Percentiles rank a stretch among this genome's conserved stretches.
These are phyloP conservation scores for Scaptomyza graminum DNA, from an alignment of 1,140 invertebrate species.

Conservation along the genomic window DNA sequence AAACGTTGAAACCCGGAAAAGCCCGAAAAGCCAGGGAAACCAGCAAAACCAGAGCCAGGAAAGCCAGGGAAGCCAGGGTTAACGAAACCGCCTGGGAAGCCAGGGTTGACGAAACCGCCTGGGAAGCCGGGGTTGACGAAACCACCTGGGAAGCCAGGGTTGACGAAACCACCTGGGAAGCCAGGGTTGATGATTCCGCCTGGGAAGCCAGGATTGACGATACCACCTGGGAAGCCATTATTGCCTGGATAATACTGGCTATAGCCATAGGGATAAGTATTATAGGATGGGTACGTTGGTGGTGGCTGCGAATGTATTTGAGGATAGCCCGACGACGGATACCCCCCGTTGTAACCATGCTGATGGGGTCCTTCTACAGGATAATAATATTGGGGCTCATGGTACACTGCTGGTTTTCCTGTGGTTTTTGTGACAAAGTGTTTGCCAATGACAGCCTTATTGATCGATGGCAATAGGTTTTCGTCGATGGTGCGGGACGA, in stretches of 20 bases:
- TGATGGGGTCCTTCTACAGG: constrained; percentile 65
- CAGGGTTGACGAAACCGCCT: constrained; percentile 23
- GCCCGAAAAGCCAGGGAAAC: constrained; percentile 32
- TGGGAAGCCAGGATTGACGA: constrained; percentile 8
- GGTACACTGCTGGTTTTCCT: constrained; percentile 61
- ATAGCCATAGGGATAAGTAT: constrained; percentile 50
- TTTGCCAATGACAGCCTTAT: constrained; percentile 70
- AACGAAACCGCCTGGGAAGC: neutral
- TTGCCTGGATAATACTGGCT: constrained; percentile 20
- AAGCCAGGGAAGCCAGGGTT: constrained; percentile 9
- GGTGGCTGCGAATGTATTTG: constrained; percentile 37
- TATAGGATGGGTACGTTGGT: constrained; percentile 43
- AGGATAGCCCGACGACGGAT: constrained; percentile 44
- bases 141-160: constrained; percentile 13
- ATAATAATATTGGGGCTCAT: constrained; percentile 77
- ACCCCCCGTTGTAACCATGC: constrained; percentile 32
- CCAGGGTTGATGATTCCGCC: constrained; percentile 19
- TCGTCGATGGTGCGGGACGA: constrained; percentile 57
- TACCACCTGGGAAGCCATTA: constrained; percentile 13
- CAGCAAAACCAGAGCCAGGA: constrained; percentile 13
- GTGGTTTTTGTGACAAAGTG: constrained; percentile 55
- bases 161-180: neutral
- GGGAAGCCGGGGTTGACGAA: constrained; percentile 3
- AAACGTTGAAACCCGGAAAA: constrained; percentile 33
- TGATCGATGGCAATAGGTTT: constrained; percentile 60